These are phyloP conservation scores for Hippopotamyrus pictus DNA, from an alignment of 2,797 vertebrate genomes.

Conservation along the genomic window DNA sequence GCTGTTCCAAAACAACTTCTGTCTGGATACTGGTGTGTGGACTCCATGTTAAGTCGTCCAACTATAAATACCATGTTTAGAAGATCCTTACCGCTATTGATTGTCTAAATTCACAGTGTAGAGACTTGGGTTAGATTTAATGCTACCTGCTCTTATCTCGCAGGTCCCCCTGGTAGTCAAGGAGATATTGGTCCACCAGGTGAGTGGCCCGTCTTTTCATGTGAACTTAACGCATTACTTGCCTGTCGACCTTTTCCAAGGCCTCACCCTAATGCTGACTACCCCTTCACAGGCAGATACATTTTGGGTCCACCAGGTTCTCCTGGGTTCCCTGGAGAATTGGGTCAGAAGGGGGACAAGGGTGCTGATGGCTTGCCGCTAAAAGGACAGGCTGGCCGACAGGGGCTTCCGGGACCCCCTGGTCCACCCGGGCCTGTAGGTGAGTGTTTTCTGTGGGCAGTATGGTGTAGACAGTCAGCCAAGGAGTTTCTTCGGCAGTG, in stretches of 20 bases:
- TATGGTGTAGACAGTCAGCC: neutral
- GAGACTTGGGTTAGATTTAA: neutral
- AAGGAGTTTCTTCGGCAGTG: neutral
- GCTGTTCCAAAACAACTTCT: neutral
- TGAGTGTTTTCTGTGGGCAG: slow-evolving; percentile 15
- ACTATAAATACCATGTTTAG: neutral
- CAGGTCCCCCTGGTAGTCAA: slow-evolving; percentile 67
- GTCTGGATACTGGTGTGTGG: neutral
- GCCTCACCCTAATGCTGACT: neutral
- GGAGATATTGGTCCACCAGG: slow-evolving; percentile 74
- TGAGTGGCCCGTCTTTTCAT: slow-evolving; percentile 38
- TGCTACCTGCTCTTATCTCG: slow-evolving; percentile 29
- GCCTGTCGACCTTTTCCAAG: neutral
- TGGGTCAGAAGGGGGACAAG: slow-evolving; percentile 77
- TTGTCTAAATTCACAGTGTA: neutral
- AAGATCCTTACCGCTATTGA: neutral
- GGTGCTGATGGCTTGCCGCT: slow-evolving; percentile 74
- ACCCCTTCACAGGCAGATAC: slow-evolving; percentile 41
- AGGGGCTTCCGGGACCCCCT: slow-evolving; percentile 63
- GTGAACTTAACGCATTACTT: neutral
- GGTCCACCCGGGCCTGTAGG: slow-evolving; percentile 72
- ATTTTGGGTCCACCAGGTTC: slow-evolving; percentile 65
- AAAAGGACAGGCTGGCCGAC: slow-evolving; percentile 71
- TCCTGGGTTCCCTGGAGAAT: slow-evolving; percentile 71
- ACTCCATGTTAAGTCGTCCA: neutral